These are phyloP conservation scores for Diaperis boleti DNA, from an alignment of 2,888 invertebrate species.

Conservation along the genomic window DNA sequence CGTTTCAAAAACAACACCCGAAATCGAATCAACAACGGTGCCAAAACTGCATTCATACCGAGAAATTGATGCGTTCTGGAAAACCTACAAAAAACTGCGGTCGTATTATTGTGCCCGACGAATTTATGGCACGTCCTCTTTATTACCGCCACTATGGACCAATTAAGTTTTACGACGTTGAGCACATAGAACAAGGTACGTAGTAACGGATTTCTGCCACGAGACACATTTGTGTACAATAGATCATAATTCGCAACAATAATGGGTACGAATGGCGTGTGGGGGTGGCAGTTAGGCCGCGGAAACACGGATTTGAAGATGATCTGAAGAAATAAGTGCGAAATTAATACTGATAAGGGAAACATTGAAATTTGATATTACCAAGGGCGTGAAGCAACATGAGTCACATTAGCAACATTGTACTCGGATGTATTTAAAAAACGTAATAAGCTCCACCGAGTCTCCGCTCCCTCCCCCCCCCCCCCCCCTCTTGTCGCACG, in stretches of 20 bases:
- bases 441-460: no score
- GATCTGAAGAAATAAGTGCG: no score
- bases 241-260: slow-evolving; percentile 15
- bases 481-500: no score
- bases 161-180: background rate
- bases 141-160: background rate
- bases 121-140: background rate
- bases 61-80: background rate
- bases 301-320: slow-evolving; percentile 5
- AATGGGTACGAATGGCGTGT: slow-evolving; percentile 16
- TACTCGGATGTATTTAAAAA: no score
- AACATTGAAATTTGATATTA: no score
- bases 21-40: background rate
- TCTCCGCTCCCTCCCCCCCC: no score
- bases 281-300: background rate
- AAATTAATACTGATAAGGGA: no score
- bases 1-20: background rate
- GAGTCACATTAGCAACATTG: no score
- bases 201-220: slow-evolving; percentile 21
- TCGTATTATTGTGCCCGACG: background rate
- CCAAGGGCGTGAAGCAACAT: no score
- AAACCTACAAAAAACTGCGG: background rate
- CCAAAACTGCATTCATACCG: background rate
- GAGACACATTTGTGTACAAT: slow-evolving; percentile 24
- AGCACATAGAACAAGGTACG: background rate